These are phyloP conservation scores for Cheilosia vernalis DNA, from an alignment of 2,888 invertebrate genomes.

Conservation along the genomic window DNA sequence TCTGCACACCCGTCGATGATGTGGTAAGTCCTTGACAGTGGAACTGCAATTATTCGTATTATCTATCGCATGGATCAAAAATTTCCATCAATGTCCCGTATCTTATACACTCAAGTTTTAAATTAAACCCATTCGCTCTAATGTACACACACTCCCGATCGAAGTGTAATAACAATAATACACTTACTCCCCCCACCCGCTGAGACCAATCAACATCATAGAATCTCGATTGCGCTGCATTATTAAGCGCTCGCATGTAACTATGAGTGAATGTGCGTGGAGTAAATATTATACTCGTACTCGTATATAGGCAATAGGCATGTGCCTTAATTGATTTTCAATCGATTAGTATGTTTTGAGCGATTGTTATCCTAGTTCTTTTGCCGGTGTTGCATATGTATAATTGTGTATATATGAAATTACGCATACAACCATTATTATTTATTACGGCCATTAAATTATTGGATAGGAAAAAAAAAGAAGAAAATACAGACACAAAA, in stretches of 20 bases:
- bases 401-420: not conserved
- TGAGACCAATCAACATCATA: conserved; percentile 2
- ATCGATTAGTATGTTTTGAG: conserved; percentile 9
- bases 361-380: conserved; percentile 13
- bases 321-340: conserved; percentile 10
- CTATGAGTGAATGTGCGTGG: not conserved
- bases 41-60: not conserved
- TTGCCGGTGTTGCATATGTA: not conserved
- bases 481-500: not conserved
- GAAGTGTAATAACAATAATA: conserved; percentile 6
- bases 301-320: too few species aligned
- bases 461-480: not conserved
- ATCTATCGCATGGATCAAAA: not conserved
- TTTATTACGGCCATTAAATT: conserved; percentile 12
- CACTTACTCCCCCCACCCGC: not conserved
- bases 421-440: not conserved
- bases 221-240: conserved; percentile 22
- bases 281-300: not conserved
- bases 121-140: not conserved
- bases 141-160: not conserved
- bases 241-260: not conserved
- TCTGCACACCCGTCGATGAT: not conserved
- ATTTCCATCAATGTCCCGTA: not conserved
- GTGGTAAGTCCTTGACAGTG: not conserved
- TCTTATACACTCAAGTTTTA: not conserved